Evolutionary conservation across 2,888 invertebrate species (phyloP), one percentile per base, ranked within the genome.

Genomic region (Eristalinus aeneus): DNA sequence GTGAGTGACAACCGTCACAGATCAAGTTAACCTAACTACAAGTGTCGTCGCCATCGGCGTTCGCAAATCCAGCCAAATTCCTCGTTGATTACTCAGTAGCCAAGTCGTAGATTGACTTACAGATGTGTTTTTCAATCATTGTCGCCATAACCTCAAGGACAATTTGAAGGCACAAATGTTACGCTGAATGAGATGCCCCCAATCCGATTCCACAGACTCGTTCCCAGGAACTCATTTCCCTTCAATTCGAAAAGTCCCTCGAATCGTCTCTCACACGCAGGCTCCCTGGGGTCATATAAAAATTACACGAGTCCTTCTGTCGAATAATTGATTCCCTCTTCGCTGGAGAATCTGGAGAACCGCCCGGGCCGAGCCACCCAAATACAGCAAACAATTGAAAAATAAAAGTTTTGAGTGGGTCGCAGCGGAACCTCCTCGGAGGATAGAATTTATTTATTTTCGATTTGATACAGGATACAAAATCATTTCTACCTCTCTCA

Each of bases 361-460:
- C 16, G 9, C 6, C 16, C 46, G 16, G 8, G 8, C 3, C 16
- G 16, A 16, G 1, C 34, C 46, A 46, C 46, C 46, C 46, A 6
- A 46, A 63, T 23, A 65, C 67, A 34, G 60, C 61, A 39, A 79
- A 69, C 69, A 69, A 69, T 60, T 72, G 36, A 53, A 75, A 69
- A 81, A 71, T 22, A 73, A 10, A 65, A 76, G 68, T 56, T 81
- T 69, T 67, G 46, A 34, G 60, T 36, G 46, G 65, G 27, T 64
- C 34, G 67, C 22, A 71, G 36, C 64, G 73, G 65, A 65, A 61
- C 67, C 60, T 77, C 77, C 82, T 82, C 46, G 54, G 67, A 72
- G 69, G 22, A 68, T 69, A 71, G 69, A 78, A 82, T 74, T 86
- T 86, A 86, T 86, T 86, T 86, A 78, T 86, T 86, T 86, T 82